Conservation (phyloP, 2,888 invertebrate genomes). For the Tinea pellionella region DNA sequence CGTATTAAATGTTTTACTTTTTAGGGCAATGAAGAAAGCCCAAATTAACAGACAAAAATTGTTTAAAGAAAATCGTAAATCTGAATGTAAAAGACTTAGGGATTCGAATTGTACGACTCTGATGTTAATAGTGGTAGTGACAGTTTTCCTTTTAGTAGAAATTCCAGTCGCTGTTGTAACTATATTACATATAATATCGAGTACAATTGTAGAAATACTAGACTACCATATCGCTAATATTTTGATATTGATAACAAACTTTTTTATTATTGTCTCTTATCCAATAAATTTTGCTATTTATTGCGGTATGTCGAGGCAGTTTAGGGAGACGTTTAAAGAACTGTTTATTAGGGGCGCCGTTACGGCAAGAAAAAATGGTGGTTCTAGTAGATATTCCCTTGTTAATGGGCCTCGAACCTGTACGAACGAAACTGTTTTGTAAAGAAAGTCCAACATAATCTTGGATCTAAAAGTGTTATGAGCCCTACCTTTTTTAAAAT, state of each 20-base stretch:
- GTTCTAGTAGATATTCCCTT: slow-evolving; percentile 81
- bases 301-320: slow-evolving; percentile 95
- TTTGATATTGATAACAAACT: slow-evolving; percentile 86
- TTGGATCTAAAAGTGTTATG: background rate
- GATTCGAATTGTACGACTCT: slow-evolving; percentile 88
- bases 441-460: slow-evolving; percentile 26
- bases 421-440: slow-evolving; percentile 86
- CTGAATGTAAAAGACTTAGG: slow-evolving; percentile 81
- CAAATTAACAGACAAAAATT: slow-evolving; percentile 82
- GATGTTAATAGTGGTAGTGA: slow-evolving; percentile 89
- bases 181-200: slow-evolving; percentile 84
- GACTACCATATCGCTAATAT: slow-evolving; percentile 84
- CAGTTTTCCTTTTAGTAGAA: slow-evolving; percentile 85
- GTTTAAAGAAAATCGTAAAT: slow-evolving; percentile 81
- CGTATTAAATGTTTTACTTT: slow-evolving; percentile 87
- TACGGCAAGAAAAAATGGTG: slow-evolving; percentile 73
- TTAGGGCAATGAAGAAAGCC: slow-evolving; percentile 86
- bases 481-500: too few species aligned
- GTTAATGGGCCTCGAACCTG: slow-evolving; percentile 86
- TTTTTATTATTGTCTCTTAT: slow-evolving; percentile 90
- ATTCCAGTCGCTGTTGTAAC: slow-evolving; percentile 88
- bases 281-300: slow-evolving; percentile 96
- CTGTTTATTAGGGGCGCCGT: slow-evolving; percentile 76
- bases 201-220: slow-evolving; percentile 76
- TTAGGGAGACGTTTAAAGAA: slow-evolving; percentile 92